Base-by-base conservation (phyloP, 2,888 invertebrate genomes). In the Sylvicola fuscatus region DNA sequence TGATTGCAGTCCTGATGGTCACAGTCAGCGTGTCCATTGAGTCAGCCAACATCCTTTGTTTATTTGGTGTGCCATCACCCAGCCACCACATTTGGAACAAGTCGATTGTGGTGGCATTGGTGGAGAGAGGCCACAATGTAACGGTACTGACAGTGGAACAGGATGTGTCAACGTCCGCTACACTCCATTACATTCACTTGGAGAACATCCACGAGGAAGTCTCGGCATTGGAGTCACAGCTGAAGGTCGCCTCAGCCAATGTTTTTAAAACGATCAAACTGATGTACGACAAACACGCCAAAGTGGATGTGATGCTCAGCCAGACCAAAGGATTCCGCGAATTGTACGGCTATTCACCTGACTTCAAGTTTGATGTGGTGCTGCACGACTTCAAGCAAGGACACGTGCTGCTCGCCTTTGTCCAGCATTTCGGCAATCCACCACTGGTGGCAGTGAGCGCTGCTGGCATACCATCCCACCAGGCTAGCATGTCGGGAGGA, bases 311-410 rank as follows among this genome's bases (percentile, higher is more conserved):
- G 6, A 31, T 32, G 14, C n/a, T 38, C 11, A 28, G 43, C 54
- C 53, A 44, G 55, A 50, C 56, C 53, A 41, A 56, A 31, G 33
- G 36, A 28, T 39, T 42, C 33, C 6, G 36, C 37, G 14, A 33
- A 38, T 30, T 44, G 5, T 39, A 39, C 34, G 28, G 36, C 28
- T 44, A 44, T 40, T 43, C 44, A 16, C 33, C 26, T 14, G 33
- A 37, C 14, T 44, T 43, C 21, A 38, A 37, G 21, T 42, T 44
- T 36, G 40, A 44, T 35, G 34, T 42, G 10, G 37, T 44, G 13
- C 27, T 44, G 27, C 42, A 43, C 30, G 44, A 44, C 31, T 44
- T 42, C 34, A 43, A 37, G 8, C 39, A 38, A 21, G 37, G 41
- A 29, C 42, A 43, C 13, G 43, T 42, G 14, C 34, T 44, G 30